Evolutionary conservation across 1,140 invertebrate species (phyloP), one percentile per base, ranked within the genome.

Genomic region (Acromyrmex heyeri): DNA sequence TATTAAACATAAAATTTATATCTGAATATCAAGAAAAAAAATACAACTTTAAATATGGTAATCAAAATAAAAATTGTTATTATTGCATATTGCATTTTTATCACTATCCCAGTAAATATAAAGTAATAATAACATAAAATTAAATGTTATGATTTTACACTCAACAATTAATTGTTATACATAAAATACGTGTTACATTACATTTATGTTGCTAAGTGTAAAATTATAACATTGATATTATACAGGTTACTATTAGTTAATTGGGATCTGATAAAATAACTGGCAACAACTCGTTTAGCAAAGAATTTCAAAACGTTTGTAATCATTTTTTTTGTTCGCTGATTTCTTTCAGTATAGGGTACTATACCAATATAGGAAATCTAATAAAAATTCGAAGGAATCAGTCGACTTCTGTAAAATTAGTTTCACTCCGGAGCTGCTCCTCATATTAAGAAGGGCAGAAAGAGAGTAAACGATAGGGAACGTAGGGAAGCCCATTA

Each of bases 331-430:
- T 38, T 81, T 48, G 7, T 57, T 81, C 34, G 30, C 12, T 44
- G n/a, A 21, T 73, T 61, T 3, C 18, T 82, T 34, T 44, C 18
- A 6, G 18, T 34, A 82, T 18, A 55, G 4, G 34, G 18, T 38
- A 21, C 14, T 14, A 18, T 24, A 14, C 50, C 57, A 53, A 79
- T 62, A 34, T 81, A 85, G 76, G 38, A 88, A 90, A 90, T 86
- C 88, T 90, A 90, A 90, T 90, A 90, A 90, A 77, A 64, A 87
- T 27, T 62, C 76, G 59, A 73, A 90, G 69, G 82, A 59, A 87
- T 90, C 77, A 69, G 53, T 53, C 53, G 70, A 78, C 55, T 83
- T 89, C 57, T 64, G 78, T 90, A 86, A 90, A 90, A 90, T 90
- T 90, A 90, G 76, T 90, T 90, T 70, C 57, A 78, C 50, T 6